Base-by-base conservation (phyloP, 2,888 invertebrate species). In the Conistra vaccinii region DNA sequence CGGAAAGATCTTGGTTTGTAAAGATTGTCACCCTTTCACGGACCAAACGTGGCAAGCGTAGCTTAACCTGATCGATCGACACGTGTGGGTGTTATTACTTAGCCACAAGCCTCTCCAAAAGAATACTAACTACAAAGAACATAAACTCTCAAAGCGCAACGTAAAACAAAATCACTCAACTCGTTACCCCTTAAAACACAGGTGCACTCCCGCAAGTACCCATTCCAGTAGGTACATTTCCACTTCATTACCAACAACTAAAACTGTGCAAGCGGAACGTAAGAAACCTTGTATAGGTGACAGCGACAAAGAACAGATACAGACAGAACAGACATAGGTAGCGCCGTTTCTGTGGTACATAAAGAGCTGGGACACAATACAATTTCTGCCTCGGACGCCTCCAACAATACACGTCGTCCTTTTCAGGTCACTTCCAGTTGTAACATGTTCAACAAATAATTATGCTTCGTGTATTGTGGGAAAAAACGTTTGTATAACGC, bases 391-490 rank as follows among this genome's bases (percentile, higher is more conserved):
- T 92, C 91, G 90, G 93, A 91, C 93, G 92, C 94, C 92, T 94
- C 90, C 90, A 91, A 92, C 91, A 92, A 92, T 92, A 89, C 92
- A 87, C 86, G 92, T 93, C 94, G 93, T 94, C 93, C 94, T 93
- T 95, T 95, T 95, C 93, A 95, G 95, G 94, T 95, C 95, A 94
- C 90, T 93, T 93, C 92, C 94, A 96, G 91, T 91, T 87, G 90
- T 92, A 92, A 92, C 92, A 89, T 92, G 93, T 91, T 92, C 90
- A 92, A 94, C 92, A 93, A 93, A 94, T 94, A 93, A 94, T 94
- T 93, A 92, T 91, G 90, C 85, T 87, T 79, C 78, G 85, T 84
- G 85, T 89, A 90, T 92, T 92, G 91, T 92, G 89, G 86, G 86
- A 88, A 91, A 90, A 90, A 90, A 88, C 83, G 86, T 88, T 88